Percentiles rank a stretch among this genome's conserved stretches.
phyloP scores from a whole-genome alignment of 2,113 vertebrate species.

The Neolamprologus sp. region DNA sequence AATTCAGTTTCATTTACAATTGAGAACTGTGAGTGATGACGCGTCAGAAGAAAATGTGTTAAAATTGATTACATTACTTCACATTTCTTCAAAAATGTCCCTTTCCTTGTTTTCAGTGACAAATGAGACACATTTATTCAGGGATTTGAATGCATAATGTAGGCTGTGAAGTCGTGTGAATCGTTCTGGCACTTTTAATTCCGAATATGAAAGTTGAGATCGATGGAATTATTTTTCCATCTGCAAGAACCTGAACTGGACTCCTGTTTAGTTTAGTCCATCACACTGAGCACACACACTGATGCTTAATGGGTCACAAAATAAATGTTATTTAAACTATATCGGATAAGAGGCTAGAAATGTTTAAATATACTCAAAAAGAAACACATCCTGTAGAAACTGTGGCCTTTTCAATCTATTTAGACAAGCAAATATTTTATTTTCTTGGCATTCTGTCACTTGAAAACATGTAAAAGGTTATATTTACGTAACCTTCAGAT shows the following conservation, averaged over 20 bases:
- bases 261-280: background rate
- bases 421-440: background rate
- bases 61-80: background rate
- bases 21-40: background rate
- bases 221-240: background rate
- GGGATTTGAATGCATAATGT: background rate
- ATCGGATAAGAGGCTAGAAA: background rate
- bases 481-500: background rate
- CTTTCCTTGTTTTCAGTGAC: background rate
- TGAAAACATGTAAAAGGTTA: background rate
- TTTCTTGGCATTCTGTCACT: fast-evolving
- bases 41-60: background rate
- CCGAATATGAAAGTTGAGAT: background rate
- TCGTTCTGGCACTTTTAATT: background rate
- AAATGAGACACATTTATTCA: background rate
- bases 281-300: background rate
- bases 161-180: background rate
- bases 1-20: background rate
- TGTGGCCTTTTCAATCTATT: background rate
- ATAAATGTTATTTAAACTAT: background rate
- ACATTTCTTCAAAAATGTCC: background rate
- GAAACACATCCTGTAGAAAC: background rate
- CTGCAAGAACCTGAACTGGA: background rate
- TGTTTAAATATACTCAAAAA: background rate
- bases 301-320: background rate